Percentiles rank a stretch among this genome's conserved stretches.
Evolutionary conservation across 1,140 invertebrate genomes (phyloP).

Genomic region (Frieseomelitta varia): DNA sequence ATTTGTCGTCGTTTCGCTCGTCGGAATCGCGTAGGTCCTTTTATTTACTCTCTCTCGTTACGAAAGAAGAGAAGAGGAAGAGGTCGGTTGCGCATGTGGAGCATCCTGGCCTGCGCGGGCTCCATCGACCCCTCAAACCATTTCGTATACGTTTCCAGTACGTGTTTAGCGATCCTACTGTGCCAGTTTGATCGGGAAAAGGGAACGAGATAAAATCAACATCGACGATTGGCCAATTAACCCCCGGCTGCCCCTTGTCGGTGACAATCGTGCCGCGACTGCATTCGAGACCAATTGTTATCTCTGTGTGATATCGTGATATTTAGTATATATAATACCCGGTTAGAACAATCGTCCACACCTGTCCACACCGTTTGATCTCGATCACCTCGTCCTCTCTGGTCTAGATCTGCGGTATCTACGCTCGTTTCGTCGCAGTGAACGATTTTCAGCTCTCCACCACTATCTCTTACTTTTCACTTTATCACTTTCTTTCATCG

Average conservation of each 20-base stretch:
- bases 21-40: constrained; percentile 23
- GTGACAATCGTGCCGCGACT: constrained; percentile 11
- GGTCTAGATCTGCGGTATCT: background rate
- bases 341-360: constrained; percentile 14
- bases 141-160: constrained; percentile 64
- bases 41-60: constrained; percentile 63
- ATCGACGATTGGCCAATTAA: constrained; percentile 50
- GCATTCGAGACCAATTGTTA: constrained; percentile 15
- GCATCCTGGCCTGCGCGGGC: constrained; percentile 67
- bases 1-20: constrained; percentile 1
- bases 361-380: background rate
- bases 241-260: background rate
- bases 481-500: background rate
- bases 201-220: constrained; percentile 58
- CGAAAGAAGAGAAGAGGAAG: constrained; percentile 42
- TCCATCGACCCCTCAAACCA: constrained; percentile 69
- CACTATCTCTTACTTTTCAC: background rate
- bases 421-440: background rate
- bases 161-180: constrained; percentile 58
- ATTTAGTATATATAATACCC: background rate
- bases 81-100: constrained; percentile 63
- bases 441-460: background rate
- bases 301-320: constrained; percentile 31
- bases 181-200: constrained; percentile 58
- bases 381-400: background rate